Evolutionary conservation across 2,888 invertebrate species (phyloP).

Genomic region (Megaustenia siamemsis): DNA sequence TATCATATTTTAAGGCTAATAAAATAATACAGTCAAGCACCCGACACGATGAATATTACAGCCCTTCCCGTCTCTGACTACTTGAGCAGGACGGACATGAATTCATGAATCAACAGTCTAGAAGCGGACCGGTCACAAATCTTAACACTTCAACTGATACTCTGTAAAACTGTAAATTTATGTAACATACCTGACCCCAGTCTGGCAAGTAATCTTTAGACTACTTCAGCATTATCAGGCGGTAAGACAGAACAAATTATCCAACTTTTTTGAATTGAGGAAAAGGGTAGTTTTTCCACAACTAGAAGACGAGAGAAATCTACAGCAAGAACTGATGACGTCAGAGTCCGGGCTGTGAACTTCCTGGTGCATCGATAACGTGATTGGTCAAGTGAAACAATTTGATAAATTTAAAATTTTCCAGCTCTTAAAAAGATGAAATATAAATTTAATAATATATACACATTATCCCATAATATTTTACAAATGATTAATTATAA

Average conservation of each 20-base stretch:
- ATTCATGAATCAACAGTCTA: neutral
- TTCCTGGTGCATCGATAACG: neutral
- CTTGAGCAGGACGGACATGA: neutral
- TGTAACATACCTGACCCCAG: conserved; percentile 27
- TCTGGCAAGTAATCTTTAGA: neutral
- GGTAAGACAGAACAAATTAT: neutral
- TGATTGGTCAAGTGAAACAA: conserved; percentile 19
- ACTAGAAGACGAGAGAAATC: conserved; percentile 12
- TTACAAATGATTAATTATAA: neutral
- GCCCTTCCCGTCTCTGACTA: too few relatives aligned
- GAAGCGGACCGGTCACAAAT: neutral
- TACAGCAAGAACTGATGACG: conserved; percentile 39
- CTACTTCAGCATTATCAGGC: conserved; percentile 8
- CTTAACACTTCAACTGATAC: neutral
- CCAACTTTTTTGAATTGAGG: conserved; percentile 13
- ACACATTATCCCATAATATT: neutral
- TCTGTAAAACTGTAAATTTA: neutral
- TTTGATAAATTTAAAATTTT: neutral
- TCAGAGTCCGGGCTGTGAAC: conserved; percentile 15
- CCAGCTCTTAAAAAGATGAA: neutral
- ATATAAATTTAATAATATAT: neutral
- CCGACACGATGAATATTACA: too few relatives aligned
- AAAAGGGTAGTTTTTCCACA: neutral
- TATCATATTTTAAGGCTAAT: too few relatives aligned
- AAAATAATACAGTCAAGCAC: too few relatives aligned